These are phyloP conservation scores for Catalaphyllia jardinei DNA, from an alignment of 64 coral and sea anemone genomes.

Conservation along the genomic window DNA sequence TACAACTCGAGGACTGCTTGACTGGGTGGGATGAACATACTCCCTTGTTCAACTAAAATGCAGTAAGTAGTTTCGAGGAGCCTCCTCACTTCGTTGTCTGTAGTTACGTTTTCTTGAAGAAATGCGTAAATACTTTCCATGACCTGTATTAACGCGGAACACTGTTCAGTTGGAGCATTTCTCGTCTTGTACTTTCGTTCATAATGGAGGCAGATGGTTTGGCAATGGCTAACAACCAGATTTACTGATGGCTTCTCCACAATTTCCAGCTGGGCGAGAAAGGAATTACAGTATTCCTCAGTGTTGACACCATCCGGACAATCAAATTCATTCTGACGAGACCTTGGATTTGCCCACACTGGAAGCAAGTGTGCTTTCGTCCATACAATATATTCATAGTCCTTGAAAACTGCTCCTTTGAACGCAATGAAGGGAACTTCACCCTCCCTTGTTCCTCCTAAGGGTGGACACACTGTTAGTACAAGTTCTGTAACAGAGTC, in stretches of 20 bases:
- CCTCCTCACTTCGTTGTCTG: not conserved
- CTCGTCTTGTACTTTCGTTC: not conserved
- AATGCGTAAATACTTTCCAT: conserved; percentile 43
- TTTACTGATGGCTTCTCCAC: not conserved
- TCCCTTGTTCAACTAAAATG: conserved; percentile 25
- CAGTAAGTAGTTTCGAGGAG: conserved; percentile 35
- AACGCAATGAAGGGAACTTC: not conserved
- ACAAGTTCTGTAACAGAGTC: not conserved
- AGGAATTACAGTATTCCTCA: not conserved
- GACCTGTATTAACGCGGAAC: not conserved
- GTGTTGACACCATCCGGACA: too few relatives aligned
- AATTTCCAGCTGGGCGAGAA: not conserved
- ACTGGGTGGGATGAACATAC: not conserved
- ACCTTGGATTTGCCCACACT: not conserved
- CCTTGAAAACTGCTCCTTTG: not conserved
- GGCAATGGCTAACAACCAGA: conserved; percentile 3
- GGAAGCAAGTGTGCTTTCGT: not conserved
- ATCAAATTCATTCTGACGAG: not conserved
- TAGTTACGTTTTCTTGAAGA: not conserved
- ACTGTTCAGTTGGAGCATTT: not conserved
- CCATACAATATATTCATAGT: not conserved
- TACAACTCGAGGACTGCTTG: conserved; percentile 16
- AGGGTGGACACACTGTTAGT: not conserved
- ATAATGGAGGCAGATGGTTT: not conserved
- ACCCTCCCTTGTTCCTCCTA: not conserved